phyloP scores from a whole-genome alignment of 2,888 invertebrate genomes.

The Anoplius nigerrimus region DNA sequence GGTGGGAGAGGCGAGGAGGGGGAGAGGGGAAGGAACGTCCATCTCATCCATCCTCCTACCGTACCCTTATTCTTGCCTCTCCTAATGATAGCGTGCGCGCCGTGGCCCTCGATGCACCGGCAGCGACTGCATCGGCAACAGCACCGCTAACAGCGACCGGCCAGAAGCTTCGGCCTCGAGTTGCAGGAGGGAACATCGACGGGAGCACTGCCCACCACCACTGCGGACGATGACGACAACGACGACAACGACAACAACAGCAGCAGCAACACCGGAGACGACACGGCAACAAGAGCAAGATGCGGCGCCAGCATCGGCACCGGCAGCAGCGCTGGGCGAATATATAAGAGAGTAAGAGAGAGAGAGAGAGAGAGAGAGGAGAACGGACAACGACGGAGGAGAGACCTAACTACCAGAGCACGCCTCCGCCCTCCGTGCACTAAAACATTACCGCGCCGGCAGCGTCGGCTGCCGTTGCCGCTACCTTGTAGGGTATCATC shows the following conservation, averaged over 20 bases:
- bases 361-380: not conserved
- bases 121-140: slow-evolving; percentile 42
- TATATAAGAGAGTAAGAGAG: slow-evolving; percentile 31
- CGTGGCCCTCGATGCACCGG: slow-evolving; percentile 56
- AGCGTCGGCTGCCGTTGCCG: slow-evolving; percentile 57
- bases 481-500: slow-evolving; percentile 68
- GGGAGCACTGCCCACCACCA: slow-evolving; percentile 13
- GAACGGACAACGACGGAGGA: slow-evolving; percentile 38
- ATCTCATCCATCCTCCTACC: slow-evolving; percentile 66
- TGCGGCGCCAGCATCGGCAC: slow-evolving; percentile 19
- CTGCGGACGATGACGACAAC: slow-evolving; percentile 12
- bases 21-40: slow-evolving; percentile 41
- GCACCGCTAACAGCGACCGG: no score
- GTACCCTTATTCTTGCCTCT: slow-evolving; percentile 63
- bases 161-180: no score
- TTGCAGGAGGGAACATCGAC: slow-evolving; percentile 21
- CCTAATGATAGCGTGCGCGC: slow-evolving; percentile 71
- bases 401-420: slow-evolving; percentile 59
- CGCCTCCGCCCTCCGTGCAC: slow-evolving; percentile 61
- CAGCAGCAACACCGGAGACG: slow-evolving; percentile 21
- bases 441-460: slow-evolving; percentile 59
- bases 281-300: slow-evolving; percentile 26
- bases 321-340: slow-evolving; percentile 12
- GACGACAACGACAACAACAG: slow-evolving; percentile 14
- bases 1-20: slow-evolving; percentile 16